Evolutionary conservation across 2,113 vertebrate genomes (phyloP).

Genomic region (Datnioides undecimradiatus): DNA sequence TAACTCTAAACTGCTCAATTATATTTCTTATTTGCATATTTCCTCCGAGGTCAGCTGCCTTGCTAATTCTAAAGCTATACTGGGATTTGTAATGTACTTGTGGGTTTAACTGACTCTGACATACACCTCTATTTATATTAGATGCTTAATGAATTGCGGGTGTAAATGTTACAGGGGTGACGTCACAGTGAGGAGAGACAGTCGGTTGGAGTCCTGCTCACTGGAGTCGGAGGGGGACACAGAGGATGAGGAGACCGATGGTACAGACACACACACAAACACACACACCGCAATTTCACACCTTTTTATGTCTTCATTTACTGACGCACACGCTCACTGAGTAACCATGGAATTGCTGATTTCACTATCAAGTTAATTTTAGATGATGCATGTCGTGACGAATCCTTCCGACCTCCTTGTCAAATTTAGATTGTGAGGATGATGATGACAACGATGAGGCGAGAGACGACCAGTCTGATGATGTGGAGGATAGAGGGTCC

Average conservation of each 20-base stretch:
- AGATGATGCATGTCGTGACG: slow-evolving; percentile 31
- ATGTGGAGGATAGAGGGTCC: slow-evolving; percentile 52
- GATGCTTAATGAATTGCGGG: slow-evolving; percentile 25
- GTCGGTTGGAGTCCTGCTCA: slow-evolving; percentile 68
- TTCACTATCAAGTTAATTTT: slow-evolving; percentile 35
- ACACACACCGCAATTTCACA: slow-evolving; percentile 34
- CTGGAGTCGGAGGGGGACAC: slow-evolving; percentile 81
- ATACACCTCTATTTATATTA: slow-evolving; percentile 26
- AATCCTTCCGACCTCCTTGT: slow-evolving; percentile 44
- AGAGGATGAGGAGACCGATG: slow-evolving; percentile 74
- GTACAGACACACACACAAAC: slow-evolving; percentile 41
- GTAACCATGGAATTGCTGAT: slow-evolving; percentile 10
- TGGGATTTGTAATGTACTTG: slow-evolving; percentile 12
- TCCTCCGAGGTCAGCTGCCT: slow-evolving; percentile 28
- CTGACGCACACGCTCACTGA: slow-evolving; percentile 22
- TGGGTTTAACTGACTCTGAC: slow-evolving; percentile 21
- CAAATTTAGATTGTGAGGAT: slow-evolving; percentile 61
- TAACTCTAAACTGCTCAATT: slow-evolving; percentile 4
- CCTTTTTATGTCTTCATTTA: slow-evolving; percentile 16
- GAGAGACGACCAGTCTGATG: slow-evolving; percentile 19
- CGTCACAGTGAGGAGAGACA: slow-evolving; percentile 79
- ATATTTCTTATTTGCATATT: slow-evolving; percentile 53
- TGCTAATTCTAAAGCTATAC: slow-evolving; percentile 24
- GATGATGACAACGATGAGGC: slow-evolving; percentile 47
- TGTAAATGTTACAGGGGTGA: slow-evolving; percentile 80